A percentile compares a stretch with the other conserved stretches of the same genome.
Evolutionary conservation across 2,797 vertebrate species (phyloP).

Genomic region (Periophthalmus magnuspinnatus): DNA sequence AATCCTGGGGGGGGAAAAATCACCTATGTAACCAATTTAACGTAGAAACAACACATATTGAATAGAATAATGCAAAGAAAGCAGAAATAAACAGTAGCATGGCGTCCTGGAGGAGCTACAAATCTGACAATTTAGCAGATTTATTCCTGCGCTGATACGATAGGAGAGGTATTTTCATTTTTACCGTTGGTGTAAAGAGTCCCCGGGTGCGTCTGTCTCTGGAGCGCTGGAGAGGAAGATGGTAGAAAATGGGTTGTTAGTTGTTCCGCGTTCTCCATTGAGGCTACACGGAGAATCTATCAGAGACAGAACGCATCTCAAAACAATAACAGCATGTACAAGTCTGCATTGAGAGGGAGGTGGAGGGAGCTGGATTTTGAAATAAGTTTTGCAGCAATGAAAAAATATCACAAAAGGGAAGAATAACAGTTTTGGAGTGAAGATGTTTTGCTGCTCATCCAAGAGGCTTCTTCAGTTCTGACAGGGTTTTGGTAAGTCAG

Average conservation of each 20-base stretch:
- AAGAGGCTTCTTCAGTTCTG: too few relatives aligned
- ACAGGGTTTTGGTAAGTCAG: too few relatives aligned
- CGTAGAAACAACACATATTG: background rate
- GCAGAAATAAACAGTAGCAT: constrained; percentile 1
- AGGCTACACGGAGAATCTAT: background rate
- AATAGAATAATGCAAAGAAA: constrained; percentile 8
- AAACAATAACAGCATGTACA: background rate
- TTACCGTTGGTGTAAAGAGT: constrained; percentile 4
- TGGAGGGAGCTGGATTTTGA: background rate
- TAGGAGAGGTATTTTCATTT: constrained; percentile 12
- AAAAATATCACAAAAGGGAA: background rate
- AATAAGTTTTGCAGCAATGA: background rate
- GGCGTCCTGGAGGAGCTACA: constrained; percentile 3
- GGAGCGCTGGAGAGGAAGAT: constrained; percentile 1
- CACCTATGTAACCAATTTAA: background rate
- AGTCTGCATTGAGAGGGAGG: background rate
- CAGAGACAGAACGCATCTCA: constrained; percentile 5
- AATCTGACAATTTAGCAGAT: constrained; percentile 13
- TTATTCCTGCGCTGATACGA: background rate
- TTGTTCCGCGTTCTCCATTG: background rate
- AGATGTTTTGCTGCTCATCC: too few relatives aligned
- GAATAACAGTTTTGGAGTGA: too few relatives aligned
- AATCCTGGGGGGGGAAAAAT: background rate
- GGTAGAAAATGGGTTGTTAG: constrained; percentile 5
- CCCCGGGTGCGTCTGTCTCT: constrained; percentile 7